These are phyloP conservation scores for Augochlorella aurata DNA, from an alignment of 2,888 invertebrate genomes.

Conservation along the genomic window DNA sequence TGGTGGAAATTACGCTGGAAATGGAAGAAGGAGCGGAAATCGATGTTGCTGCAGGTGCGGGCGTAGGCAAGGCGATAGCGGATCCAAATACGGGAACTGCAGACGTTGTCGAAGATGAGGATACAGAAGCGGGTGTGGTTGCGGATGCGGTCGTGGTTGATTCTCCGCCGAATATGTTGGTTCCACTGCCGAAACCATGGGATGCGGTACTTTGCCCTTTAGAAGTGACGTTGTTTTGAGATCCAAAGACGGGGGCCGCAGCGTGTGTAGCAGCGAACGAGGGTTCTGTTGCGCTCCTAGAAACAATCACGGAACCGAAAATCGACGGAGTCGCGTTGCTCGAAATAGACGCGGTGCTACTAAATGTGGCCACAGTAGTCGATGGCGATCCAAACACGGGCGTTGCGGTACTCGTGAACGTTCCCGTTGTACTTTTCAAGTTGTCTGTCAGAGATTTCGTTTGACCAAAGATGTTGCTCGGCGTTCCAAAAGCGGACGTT, in stretches of 20 bases:
- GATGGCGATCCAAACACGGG: slow-evolving; percentile 45
- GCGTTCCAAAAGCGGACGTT: slow-evolving; percentile 21
- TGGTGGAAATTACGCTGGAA: neutral
- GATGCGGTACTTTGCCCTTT: slow-evolving; percentile 4
- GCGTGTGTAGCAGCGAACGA: slow-evolving; percentile 26
- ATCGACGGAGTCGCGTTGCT: slow-evolving; percentile 35
- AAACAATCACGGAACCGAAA: slow-evolving; percentile 31
- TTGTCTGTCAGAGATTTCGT: slow-evolving; percentile 22
- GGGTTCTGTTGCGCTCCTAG: slow-evolving; percentile 31
- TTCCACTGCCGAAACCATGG: slow-evolving; percentile 24
- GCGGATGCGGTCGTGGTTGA: neutral
- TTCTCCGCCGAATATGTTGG: slow-evolving; percentile 36
- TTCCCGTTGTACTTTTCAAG: slow-evolving; percentile 3
- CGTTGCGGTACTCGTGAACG: slow-evolving; percentile 41
- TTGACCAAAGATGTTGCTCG: slow-evolving; percentile 54
- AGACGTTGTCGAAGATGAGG: slow-evolving; percentile 23
- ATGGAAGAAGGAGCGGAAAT: slow-evolving; percentile 45
- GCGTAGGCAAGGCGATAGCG: neutral
- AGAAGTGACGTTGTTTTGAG: slow-evolving; percentile 4
- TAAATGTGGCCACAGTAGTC: slow-evolving; percentile 34
- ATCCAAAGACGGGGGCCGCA: slow-evolving; percentile 33
- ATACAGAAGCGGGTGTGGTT: neutral
- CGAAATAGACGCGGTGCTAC: slow-evolving; percentile 13
- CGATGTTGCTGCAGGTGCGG: neutral
- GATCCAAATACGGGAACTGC: slow-evolving; percentile 9